phyloP scores from a whole-genome alignment of 37 sponge, comb jelly and placozoan genomes.

The Diacarnus erythraeanus region DNA sequence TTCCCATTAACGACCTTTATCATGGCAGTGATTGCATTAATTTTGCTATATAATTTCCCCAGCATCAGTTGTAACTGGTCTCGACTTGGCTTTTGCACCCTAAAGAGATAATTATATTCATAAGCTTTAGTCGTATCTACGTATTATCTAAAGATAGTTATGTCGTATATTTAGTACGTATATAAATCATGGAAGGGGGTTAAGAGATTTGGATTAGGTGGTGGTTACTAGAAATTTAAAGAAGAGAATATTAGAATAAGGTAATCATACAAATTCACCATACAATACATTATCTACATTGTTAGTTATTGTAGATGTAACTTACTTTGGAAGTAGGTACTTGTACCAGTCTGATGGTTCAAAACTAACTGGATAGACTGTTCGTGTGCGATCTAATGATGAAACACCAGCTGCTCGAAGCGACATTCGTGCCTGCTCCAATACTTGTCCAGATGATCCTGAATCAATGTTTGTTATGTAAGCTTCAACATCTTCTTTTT shows the following conservation, averaged over 20 bases:
- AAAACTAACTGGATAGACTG: slow-evolving; percentile 58
- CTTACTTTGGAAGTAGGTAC: slow-evolving; percentile 33
- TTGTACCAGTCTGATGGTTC: slow-evolving; percentile 61
- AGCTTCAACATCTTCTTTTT: slow-evolving; percentile 50
- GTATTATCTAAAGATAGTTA: not conserved
- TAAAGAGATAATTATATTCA: slow-evolving; percentile 1
- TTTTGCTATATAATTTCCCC: slow-evolving; percentile 15
- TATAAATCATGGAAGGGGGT: too few relatives aligned
- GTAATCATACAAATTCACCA: too few relatives aligned
- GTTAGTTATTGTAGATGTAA: too few relatives aligned
- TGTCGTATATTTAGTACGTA: too few relatives aligned
- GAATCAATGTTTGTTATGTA: slow-evolving; percentile 37
- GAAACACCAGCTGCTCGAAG: slow-evolving; percentile 45
- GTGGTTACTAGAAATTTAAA: too few relatives aligned
- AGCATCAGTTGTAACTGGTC: slow-evolving; percentile 37
- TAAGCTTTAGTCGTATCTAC: not conserved
- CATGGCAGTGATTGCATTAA: not conserved
- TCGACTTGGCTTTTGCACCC: slow-evolving; percentile 7
- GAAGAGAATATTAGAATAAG: too few relatives aligned
- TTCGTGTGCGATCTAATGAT: slow-evolving; percentile 56
- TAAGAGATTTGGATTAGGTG: too few relatives aligned
- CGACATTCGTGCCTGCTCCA: slow-evolving; percentile 44
- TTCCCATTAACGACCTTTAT: not conserved
- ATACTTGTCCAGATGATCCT: slow-evolving; percentile 33
- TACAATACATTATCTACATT: too few relatives aligned